Evolutionary conservation across 1,140 invertebrate genomes (phyloP), one percentile per base, ranked within the genome.

Genomic region (Drosophila tsacasi): DNA sequence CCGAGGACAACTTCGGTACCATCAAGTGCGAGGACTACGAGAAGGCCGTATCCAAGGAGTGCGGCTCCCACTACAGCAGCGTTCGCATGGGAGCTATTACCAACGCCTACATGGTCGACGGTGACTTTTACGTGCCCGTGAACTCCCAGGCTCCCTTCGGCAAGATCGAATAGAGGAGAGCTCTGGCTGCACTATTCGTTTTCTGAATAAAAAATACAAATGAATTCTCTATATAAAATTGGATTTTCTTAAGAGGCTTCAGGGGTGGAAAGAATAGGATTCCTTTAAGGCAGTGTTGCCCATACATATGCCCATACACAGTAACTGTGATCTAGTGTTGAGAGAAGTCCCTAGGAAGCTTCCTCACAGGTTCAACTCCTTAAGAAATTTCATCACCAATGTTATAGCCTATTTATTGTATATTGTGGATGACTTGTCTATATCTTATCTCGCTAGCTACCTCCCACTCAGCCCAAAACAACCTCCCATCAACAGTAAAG

Each of bases 61-160:
- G 91, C 42, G 82, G 83, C 25, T 66, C 60, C 54, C 74, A 76
- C 30, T 90, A 86, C 66, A 86, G 84, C 66, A 49, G 60, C 23
- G 82, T 86, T 60, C 93, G 92, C 19, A 85, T 94, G 42, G 94
- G 93, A 4, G 93, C 93, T 3, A 78, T 91, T 10, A 82, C 93
- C 32, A 83, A 87, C 67, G 80, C 78, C 59, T 91, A 81, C 74
- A 71, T 94, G 87, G 87, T 83, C 64, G 83, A 94, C 5, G 86
- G 90, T 52, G 75, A 81, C 23, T 83, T 55, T 54, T 92, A 92
- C 50, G 81, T 93, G 12, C 89, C 86, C 1, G 84, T 89, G 4
- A 83, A 90, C 39, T 81, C 91, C n/a, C 57, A 71, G 3, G 74
- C 67, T 21, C 93, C 94, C 5, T 80, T 66, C 71, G 94, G 93